A percentile compares a stretch with the other conserved stretches of the same genome.
These are phyloP conservation scores for Acleris holmiana DNA, from an alignment of 2,888 invertebrate species.

Conservation along the genomic window DNA sequence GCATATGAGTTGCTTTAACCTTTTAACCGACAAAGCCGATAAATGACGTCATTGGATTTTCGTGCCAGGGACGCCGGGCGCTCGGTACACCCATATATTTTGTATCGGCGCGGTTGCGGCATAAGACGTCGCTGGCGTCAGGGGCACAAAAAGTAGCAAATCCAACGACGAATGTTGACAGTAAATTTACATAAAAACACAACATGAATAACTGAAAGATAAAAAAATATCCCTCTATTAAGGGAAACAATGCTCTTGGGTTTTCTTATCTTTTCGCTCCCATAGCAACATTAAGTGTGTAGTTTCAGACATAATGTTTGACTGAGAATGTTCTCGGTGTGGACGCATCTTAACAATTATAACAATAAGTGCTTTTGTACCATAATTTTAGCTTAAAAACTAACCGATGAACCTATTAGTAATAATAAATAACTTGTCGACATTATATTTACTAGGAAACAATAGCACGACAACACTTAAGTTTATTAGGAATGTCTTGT, in stretches of 20 bases:
- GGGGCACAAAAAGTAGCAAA: no score
- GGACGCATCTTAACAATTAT: background rate
- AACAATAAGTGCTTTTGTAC: slow-evolving; percentile 29
- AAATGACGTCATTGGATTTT: no score
- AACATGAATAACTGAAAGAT: no score
- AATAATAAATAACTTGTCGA: slow-evolving; percentile 4
- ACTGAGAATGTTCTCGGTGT: background rate
- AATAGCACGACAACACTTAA: background rate
- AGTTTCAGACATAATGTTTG: background rate
- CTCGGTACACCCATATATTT: no score
- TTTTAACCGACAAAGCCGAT: no score
- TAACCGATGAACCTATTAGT: background rate
- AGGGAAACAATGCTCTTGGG: background rate
- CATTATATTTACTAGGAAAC: background rate
- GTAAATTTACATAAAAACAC: no score
- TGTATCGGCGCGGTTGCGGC: no score
- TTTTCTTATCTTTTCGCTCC: background rate
- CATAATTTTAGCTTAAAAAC: background rate
- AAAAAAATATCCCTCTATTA: background rate
- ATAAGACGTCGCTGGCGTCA: no score
- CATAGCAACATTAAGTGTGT: background rate
- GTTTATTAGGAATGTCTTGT: slow-evolving; percentile 30
- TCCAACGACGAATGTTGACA: no score
- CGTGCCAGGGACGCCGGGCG: no score
- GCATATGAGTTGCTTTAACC: no score